These are phyloP conservation scores for Micrasema longulum DNA, from an alignment of 1,140 invertebrate species.

Conservation along the genomic window DNA sequence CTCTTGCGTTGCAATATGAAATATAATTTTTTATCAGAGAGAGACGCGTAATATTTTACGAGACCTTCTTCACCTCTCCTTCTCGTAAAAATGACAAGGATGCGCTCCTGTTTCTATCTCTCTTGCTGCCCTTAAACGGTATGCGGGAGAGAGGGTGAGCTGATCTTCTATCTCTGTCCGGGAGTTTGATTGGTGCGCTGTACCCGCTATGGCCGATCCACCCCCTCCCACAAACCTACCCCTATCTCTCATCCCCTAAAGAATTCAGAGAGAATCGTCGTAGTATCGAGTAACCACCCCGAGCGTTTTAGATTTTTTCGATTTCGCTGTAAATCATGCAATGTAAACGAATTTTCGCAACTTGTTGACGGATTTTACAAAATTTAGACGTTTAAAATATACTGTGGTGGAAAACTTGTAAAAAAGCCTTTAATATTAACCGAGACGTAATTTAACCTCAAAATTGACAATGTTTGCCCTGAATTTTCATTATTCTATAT, in stretches of 20 bases:
- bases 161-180: constrained; percentile 5
- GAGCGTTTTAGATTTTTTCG: constrained; percentile 20
- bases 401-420: no score
- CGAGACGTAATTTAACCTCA: no score
- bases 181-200: not conserved
- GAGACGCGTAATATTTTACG: no score
- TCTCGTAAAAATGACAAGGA: no score
- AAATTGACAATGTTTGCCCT: no score
- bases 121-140: not conserved
- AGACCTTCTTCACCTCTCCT: no score
- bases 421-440: no score
- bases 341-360: not conserved
- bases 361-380: no score
- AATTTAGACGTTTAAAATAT: no score
- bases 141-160: not conserved
- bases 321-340: constrained; percentile 7
- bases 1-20: no score
- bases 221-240: constrained; percentile 24
- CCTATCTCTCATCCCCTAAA: constrained; percentile 18
- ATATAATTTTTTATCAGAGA: no score
- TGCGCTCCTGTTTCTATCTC: not conserved
- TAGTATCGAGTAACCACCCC: constrained; percentile 22
- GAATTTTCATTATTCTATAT: no score
- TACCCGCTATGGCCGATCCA: constrained; percentile 16
- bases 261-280: not conserved